These are phyloP conservation scores for Aphodius sticticus DNA, from an alignment of 2,888 invertebrate species.

Conservation along the genomic window DNA sequence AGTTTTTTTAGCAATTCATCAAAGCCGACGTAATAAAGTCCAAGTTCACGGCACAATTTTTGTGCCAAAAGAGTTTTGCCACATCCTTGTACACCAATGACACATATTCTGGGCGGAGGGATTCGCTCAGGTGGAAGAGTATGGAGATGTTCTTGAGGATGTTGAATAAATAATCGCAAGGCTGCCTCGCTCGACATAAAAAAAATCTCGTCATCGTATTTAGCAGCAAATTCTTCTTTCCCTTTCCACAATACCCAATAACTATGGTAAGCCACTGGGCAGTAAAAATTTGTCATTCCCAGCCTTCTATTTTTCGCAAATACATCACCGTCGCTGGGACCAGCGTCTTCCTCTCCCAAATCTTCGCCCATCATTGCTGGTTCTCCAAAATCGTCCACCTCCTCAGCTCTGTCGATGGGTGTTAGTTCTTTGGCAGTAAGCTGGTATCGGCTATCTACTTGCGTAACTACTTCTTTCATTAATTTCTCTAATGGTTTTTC, in stretches of 20 bases:
- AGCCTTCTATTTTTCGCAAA: constrained; percentile 56
- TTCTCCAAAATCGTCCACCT: constrained; percentile 62
- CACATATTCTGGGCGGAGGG: constrained; percentile 66
- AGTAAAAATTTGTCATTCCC: constrained; percentile 68
- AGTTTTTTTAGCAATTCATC: constrained; percentile 48
- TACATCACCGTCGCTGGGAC: constrained; percentile 40
- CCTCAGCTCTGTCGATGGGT: constrained; percentile 61
- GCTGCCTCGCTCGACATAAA: constrained; percentile 63
- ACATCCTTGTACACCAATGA: constrained; percentile 65
- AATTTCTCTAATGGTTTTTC: constrained; percentile 49
- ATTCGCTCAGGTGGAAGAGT: constrained; percentile 59
- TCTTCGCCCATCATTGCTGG: constrained; percentile 57
- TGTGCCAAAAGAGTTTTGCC: constrained; percentile 65
- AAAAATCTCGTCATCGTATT: constrained; percentile 65
- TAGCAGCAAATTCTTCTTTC: constrained; percentile 63
- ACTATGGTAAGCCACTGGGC: constrained; percentile 68
- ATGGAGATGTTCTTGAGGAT: constrained; percentile 63
- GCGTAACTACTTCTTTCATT: constrained; percentile 50
- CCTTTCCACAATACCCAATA: constrained; percentile 68
- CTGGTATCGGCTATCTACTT: constrained; percentile 55
- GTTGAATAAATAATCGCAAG: constrained; percentile 61
- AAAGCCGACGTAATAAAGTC: constrained; percentile 65
- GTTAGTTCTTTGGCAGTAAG: constrained; percentile 60
- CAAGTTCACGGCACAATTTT: constrained; percentile 64
- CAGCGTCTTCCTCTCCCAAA: constrained; percentile 56